Percentiles rank a stretch among this genome's conserved stretches.
Conservation (phyloP, 2,797 vertebrate genomes). For the Darevskia nairensis region DNA sequence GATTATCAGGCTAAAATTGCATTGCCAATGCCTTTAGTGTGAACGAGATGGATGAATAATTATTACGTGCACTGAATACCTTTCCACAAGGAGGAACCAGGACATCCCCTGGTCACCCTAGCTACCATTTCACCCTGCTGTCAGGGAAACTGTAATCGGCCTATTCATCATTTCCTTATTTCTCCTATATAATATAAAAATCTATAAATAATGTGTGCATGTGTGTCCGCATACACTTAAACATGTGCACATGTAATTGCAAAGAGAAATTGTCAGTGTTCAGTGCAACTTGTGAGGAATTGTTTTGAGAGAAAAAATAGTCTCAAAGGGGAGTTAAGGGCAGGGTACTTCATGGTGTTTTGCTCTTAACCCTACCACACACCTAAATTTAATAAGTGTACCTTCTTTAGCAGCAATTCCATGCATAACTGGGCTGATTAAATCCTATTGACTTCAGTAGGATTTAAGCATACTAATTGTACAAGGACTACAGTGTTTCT, state of each 20-base stretch:
- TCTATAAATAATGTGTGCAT: slow-evolving; percentile 36
- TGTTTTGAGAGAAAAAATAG: accelerated
- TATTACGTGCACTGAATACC: slow-evolving; percentile 86
- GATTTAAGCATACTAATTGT: slow-evolving; percentile 1
- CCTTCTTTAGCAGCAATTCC: background rate
- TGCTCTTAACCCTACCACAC: background rate
- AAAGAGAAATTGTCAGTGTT: background rate
- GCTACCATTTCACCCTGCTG: slow-evolving; percentile 76
- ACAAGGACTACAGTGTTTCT: slow-evolving; percentile 1
- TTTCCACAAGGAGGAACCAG: slow-evolving; percentile 77
- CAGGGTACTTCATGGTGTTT: slow-evolving; percentile 9
- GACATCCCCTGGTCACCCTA: slow-evolving; percentile 77
- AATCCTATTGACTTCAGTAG: background rate
- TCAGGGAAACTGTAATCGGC: slow-evolving; percentile 77
- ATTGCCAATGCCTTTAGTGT: slow-evolving; percentile 86
- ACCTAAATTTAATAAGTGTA: background rate
- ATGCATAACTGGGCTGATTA: background rate
- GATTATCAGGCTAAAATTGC: slow-evolving; percentile 92
- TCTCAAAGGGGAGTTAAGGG: background rate
- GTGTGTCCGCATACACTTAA: slow-evolving; percentile 31
- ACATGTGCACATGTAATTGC: slow-evolving; percentile 22
- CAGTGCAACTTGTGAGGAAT: background rate
- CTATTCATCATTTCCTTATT: slow-evolving; percentile 78
- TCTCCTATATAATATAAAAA: slow-evolving; percentile 49
- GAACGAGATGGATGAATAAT: slow-evolving; percentile 89